Evolutionary conservation across 2,888 invertebrate genomes (phyloP).

Genomic region (Drosophila histrio): DNA sequence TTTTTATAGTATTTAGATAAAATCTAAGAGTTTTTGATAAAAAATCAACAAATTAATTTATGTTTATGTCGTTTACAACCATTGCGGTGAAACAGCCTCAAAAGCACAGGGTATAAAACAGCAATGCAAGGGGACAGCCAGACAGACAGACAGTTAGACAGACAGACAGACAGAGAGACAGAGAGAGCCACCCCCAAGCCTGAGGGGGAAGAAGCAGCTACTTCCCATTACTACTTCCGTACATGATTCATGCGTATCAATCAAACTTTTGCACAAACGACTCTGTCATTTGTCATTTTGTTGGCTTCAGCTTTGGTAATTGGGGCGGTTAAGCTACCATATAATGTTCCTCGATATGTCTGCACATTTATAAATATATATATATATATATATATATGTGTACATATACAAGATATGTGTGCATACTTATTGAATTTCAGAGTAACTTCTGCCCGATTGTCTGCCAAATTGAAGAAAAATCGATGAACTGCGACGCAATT

Average conservation of each 20-base stretch:
- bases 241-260: slow-evolving; percentile 75
- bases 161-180: not conserved
- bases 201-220: slow-evolving; percentile 7
- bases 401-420: slow-evolving; percentile 6
- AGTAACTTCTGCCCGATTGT: slow-evolving; percentile 25
- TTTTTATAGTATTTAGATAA: no score
- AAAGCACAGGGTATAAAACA: not conserved
- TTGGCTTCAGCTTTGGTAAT: slow-evolving; percentile 66
- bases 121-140: not conserved
- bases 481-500: slow-evolving; percentile 58
- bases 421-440: slow-evolving; percentile 21
- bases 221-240: slow-evolving; percentile 35
- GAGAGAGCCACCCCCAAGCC: slow-evolving; percentile 13
- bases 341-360: not conserved
- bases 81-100: no score
- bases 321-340: slow-evolving; percentile 55
- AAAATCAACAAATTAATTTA: no score
- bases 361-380: slow-evolving; percentile 11
- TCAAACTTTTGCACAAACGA: slow-evolving; percentile 59
- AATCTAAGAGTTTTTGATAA: no score
- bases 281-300: slow-evolving; percentile 60
- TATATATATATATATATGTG: slow-evolving; percentile 1
- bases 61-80: no score
- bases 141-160: not conserved
- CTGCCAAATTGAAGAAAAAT: slow-evolving; percentile 53